Conservation (phyloP, 2,888 invertebrate genomes). For the Xestobium rufovillosum region DNA sequence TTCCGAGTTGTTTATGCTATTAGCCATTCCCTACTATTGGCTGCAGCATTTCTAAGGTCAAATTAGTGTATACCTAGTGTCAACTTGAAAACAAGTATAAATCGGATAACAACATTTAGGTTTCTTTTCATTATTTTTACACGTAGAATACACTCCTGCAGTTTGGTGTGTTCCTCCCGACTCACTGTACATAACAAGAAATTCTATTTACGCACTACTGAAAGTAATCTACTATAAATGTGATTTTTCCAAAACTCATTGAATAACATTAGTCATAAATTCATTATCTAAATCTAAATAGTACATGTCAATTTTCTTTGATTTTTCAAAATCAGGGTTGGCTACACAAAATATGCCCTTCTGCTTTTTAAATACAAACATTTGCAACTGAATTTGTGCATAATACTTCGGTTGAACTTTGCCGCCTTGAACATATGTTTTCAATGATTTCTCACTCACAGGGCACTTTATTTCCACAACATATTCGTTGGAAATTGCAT, state of each 20-base stretch:
- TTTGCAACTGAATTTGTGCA: conserved; percentile 14
- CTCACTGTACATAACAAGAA: too few relatives aligned
- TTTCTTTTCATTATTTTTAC: too few relatives aligned
- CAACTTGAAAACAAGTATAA: too few relatives aligned
- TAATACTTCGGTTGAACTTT: conserved; percentile 9
- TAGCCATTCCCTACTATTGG: too few relatives aligned
- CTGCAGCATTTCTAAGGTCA: too few relatives aligned
- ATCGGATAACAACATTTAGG: too few relatives aligned
- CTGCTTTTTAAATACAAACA: conserved; percentile 1
- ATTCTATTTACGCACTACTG: too few relatives aligned
- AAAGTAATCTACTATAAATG: conserved; percentile 7
- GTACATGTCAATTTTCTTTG: conserved; percentile 18
- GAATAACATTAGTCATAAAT: conserved; percentile 4
- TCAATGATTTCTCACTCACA: conserved; percentile 6
- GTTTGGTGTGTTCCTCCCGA: too few relatives aligned
- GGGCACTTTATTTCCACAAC: conserved; percentile 17
- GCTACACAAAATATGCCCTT: conserved; percentile 23
- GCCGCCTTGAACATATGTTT: conserved; percentile 2
- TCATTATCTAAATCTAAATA: conserved; percentile 14
- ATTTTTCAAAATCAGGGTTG: conserved; percentile 23
- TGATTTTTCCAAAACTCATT: conserved; percentile 5
- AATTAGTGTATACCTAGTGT: too few relatives aligned
- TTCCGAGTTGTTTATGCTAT: too few relatives aligned
- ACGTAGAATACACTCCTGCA: too few relatives aligned
- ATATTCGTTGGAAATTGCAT: conserved; percentile 11